Conservation (phyloP, 2,888 invertebrate genomes). For the Drosophila kambysellisi region DNA sequence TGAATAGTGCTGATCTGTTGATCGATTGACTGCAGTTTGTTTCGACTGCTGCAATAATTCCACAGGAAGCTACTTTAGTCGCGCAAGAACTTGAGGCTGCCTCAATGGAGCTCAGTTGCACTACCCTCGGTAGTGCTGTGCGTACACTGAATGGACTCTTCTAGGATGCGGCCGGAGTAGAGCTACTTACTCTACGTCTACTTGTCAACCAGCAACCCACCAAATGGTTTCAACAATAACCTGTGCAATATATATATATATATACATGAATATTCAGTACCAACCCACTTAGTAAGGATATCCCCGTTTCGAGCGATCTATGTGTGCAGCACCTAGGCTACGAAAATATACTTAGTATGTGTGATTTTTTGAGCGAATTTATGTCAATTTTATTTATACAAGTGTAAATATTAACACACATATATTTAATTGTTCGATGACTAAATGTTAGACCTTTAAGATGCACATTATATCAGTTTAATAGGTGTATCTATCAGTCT, state of each 20-base stretch:
- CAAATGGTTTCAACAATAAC: slow-evolving; percentile 73
- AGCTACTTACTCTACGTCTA: neutral
- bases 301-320: slow-evolving; percentile 8
- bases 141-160: slow-evolving; percentile 77
- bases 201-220: slow-evolving; percentile 46
- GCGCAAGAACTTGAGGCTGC: slow-evolving; percentile 14
- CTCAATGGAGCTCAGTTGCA: slow-evolving; percentile 61
- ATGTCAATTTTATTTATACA: slow-evolving; percentile 43
- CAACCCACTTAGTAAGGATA: neutral
- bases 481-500: slow-evolving; percentile 16
- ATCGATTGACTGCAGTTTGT: slow-evolving; percentile 85
- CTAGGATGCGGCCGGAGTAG: slow-evolving; percentile 26
- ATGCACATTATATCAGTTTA: slow-evolving; percentile 14
- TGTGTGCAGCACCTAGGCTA: slow-evolving; percentile 19
- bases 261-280: slow-evolving; percentile 14
- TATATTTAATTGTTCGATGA: slow-evolving; percentile 18
- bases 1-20: slow-evolving; percentile 63
- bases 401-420: slow-evolving; percentile 28
- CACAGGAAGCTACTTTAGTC: slow-evolving; percentile 2
- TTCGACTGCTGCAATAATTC: slow-evolving; percentile 57
- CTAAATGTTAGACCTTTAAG: slow-evolving; percentile 15
- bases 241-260: slow-evolving; percentile 65
- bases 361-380: slow-evolving; percentile 64
- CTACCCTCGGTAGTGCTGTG: slow-evolving; percentile 79
- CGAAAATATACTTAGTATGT: slow-evolving; percentile 32